These are phyloP conservation scores for Silurus meridionalis DNA, from an alignment of 2,113 vertebrate species.

Conservation along the genomic window DNA sequence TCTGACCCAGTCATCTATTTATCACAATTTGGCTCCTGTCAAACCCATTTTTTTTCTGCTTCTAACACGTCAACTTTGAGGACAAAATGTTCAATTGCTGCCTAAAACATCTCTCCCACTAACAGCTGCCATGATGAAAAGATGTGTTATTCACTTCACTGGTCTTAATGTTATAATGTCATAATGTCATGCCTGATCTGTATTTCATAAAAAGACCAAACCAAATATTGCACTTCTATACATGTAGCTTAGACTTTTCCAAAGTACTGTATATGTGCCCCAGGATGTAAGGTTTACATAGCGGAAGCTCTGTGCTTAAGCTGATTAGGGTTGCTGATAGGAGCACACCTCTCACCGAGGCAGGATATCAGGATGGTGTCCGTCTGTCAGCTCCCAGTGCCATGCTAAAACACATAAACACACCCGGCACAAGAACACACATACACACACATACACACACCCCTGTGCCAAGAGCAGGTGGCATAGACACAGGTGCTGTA, in stretches of 20 bases:
- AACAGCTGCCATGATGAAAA: no score
- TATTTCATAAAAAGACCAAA: no score
- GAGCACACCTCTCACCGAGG: background rate
- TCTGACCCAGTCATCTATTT: no score
- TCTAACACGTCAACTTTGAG: no score
- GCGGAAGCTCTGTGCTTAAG: background rate
- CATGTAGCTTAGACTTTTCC: background rate
- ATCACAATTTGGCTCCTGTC: no score
- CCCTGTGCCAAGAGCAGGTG: constrained; percentile 40
- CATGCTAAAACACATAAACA: background rate
- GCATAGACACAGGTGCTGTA: constrained; percentile 27
- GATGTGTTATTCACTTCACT: no score
- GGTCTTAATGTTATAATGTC: no score
- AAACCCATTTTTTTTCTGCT: no score
- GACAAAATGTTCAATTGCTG: no score
- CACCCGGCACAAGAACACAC: background rate
- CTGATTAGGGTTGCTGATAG: constrained; percentile 23
- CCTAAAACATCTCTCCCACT: no score
- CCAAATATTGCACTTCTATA: background rate
- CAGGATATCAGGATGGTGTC: constrained; percentile 25
- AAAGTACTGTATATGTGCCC: background rate
- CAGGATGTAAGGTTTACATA: background rate
- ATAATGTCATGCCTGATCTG: no score
- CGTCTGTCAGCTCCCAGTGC: constrained; percentile 39
- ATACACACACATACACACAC: background rate